A percentile compares a stretch with the other conserved stretches of the same genome.
phyloP scores from a whole-genome alignment of 2,888 invertebrate species.

The Amiota mariae region DNA sequence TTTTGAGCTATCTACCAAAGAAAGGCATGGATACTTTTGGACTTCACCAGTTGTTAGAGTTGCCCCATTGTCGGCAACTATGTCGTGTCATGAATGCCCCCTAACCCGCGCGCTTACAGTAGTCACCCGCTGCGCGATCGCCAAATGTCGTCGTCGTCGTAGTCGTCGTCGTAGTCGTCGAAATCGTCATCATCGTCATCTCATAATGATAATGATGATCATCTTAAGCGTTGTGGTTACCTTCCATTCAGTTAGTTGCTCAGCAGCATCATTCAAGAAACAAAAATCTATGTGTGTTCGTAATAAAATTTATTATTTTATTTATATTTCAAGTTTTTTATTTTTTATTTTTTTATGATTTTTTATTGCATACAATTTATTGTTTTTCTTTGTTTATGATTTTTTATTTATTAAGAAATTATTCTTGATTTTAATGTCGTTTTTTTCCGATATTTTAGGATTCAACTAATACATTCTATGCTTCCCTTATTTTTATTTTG shows the following conservation, averaged over 20 bases:
- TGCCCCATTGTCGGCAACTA: conserved; percentile 25
- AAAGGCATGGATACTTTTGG: background rate
- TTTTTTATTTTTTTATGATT: conserved; percentile 33
- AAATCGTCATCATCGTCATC: background rate
- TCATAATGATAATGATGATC: background rate
- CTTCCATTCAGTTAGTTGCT: conserved; percentile 8
- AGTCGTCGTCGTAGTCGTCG: background rate
- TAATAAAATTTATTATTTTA: conserved; percentile 44
- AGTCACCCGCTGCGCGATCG: conserved; percentile 47
- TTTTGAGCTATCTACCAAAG: conserved; percentile 14
- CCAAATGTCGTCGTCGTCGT: conserved; percentile 23
- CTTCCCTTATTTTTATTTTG: conserved; percentile 9
- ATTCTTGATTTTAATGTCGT: background rate
- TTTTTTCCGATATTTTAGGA: background rate
- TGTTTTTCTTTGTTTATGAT: conserved; percentile 18
- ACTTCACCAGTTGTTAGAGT: conserved; percentile 5
- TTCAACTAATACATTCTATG: background rate
- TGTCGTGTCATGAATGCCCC: conserved; percentile 33
- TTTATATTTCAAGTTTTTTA: conserved; percentile 34
- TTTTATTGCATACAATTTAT: conserved; percentile 45
- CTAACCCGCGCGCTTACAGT: conserved; percentile 37
- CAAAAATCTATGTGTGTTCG: conserved; percentile 27
- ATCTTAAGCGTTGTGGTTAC: too few relatives aligned
- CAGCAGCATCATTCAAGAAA: conserved; percentile 26
- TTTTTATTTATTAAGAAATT: conserved; percentile 35